A percentile compares a stretch with the other conserved stretches of the same genome.
Evolutionary conservation across 2,113 vertebrate species (phyloP).

Genomic region (Fregata magnificens): DNA sequence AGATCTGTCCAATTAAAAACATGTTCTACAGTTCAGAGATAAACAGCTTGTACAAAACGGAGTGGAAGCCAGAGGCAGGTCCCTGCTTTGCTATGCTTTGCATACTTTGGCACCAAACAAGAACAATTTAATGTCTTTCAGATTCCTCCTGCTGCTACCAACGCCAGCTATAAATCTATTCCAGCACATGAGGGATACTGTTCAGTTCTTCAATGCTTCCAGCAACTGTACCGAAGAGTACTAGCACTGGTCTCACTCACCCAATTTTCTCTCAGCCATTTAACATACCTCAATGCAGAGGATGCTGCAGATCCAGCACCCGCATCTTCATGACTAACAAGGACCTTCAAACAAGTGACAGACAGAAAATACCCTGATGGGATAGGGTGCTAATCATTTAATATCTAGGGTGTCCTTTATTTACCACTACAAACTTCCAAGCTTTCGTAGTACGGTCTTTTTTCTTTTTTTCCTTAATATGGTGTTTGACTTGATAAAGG

Average conservation of each 20-base stretch:
- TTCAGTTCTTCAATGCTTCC: background rate
- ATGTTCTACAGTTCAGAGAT: background rate
- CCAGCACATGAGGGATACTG: background rate
- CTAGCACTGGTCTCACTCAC: background rate
- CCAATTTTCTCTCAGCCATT: background rate
- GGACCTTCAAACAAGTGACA: background rate
- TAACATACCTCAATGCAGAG: background rate
- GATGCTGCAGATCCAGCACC: background rate
- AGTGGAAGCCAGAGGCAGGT: conserved; percentile 17
- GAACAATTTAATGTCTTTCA: background rate
- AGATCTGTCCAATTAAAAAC: background rate
- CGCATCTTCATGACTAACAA: rapidly evolving
- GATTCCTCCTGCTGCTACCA: background rate
- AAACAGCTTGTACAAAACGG: background rate
- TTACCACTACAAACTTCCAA: background rate
- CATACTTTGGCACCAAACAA: background rate
- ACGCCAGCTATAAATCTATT: background rate
- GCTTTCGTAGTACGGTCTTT: background rate
- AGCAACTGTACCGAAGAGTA: background rate
- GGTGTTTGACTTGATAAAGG: background rate
- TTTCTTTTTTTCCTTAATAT: background rate
- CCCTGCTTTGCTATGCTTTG: background rate
- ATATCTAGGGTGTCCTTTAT: background rate
- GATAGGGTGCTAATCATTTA: background rate
- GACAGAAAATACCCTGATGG: background rate